These are phyloP conservation scores for Schlechtendalia chinensis DNA, from an alignment of 1,140 invertebrate genomes.

Conservation along the genomic window DNA sequence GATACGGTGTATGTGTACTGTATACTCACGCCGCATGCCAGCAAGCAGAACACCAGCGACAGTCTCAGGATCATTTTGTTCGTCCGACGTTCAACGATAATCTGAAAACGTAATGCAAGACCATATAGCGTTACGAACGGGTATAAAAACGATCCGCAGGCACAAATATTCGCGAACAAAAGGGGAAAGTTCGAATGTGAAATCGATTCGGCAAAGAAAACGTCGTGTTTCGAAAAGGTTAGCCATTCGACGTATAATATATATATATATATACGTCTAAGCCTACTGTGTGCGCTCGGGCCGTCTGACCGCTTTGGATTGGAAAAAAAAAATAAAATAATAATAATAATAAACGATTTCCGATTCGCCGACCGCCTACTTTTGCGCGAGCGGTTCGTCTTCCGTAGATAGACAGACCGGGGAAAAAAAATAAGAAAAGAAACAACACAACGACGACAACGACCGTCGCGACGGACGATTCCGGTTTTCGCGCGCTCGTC, in stretches of 20 bases:
- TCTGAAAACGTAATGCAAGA: neutral
- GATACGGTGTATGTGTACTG: neutral
- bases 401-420: constrained; percentile 22
- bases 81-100: neutral
- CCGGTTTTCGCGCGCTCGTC: constrained; percentile 45
- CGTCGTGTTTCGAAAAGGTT: constrained; percentile 13
- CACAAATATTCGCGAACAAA: neutral
- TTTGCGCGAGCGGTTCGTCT: constrained; percentile 18
- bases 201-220: neutral
- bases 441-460: neutral
- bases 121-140: neutral
- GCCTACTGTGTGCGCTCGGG: no score
- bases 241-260: no score
- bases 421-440: no score
- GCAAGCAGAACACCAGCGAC: constrained; percentile 23
- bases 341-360: constrained; percentile 17
- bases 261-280: no score
- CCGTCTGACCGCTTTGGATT: constrained; percentile 21
- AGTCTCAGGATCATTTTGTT: constrained; percentile 40
- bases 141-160: neutral
- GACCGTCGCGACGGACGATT: constrained; percentile 35
- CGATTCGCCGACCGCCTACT: constrained; percentile 18
- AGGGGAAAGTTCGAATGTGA: constrained; percentile 8
- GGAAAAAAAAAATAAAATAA: neutral
- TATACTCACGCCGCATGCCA: constrained; percentile 27